phyloP scores from a whole-genome alignment of 2,888 invertebrate species.

The Trissonchulus sp. region DNA sequence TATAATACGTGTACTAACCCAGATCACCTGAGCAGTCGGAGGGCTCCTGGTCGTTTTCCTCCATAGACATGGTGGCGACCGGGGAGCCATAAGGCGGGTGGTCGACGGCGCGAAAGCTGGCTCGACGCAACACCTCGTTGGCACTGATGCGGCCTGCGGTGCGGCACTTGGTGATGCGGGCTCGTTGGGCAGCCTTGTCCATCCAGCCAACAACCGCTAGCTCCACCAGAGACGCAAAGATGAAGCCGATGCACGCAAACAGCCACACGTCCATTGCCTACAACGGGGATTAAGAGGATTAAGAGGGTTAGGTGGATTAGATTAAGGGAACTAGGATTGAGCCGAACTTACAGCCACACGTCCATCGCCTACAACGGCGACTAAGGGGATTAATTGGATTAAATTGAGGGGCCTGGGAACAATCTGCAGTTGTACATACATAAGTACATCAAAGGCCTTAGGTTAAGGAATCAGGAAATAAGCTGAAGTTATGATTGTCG shows the following conservation, averaged over 20 bases:
- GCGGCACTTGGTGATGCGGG: background rate
- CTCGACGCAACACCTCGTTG: background rate
- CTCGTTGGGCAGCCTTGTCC: slow-evolving; percentile 21
- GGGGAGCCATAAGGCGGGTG: background rate
- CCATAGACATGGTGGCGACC: background rate
- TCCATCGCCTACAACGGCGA: no score
- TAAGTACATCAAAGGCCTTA: no score
- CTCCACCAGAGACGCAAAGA: slow-evolving; percentile 21
- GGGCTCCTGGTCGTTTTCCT: background rate
- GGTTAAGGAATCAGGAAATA: no score
- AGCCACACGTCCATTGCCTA: slow-evolving; percentile 24
- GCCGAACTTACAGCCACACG: no score
- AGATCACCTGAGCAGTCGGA: no score
- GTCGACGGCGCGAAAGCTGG: background rate
- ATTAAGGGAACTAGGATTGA: no score
- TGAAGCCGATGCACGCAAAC: slow-evolving; percentile 24
- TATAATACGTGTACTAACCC: no score
- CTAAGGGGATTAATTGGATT: no score
- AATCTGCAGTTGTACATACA: no score
- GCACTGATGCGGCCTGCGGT: background rate
- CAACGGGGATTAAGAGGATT: background rate
- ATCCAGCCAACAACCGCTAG: slow-evolving; percentile 24
- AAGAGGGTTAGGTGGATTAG: no score
- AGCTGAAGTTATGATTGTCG: no score
- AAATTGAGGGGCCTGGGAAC: no score